phyloP scores from a whole-genome alignment of 2,888 invertebrate genomes.

The Apoderus coryli region DNA sequence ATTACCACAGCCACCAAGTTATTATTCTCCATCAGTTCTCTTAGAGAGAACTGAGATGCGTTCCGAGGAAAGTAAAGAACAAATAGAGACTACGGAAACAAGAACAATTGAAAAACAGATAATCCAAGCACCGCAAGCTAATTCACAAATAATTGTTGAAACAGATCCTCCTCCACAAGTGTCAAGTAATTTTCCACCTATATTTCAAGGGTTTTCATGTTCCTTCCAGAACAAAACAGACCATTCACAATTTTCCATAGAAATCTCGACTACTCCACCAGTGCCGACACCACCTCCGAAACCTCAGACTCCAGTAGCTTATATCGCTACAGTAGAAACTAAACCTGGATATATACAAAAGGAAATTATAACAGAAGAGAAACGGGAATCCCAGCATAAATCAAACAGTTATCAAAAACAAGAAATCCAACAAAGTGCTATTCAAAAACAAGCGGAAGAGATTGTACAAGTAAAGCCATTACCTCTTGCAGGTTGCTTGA shows the following conservation, averaged over 20 bases:
- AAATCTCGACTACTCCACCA: conserved; percentile 24
- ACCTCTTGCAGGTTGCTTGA: conserved; percentile 29
- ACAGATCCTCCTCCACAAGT: conserved; percentile 13
- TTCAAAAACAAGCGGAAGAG: conserved; percentile 23
- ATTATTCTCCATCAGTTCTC: conserved; percentile 18
- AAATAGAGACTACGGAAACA: conserved; percentile 15
- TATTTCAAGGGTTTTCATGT: conserved; percentile 26
- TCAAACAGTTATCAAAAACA: conserved; percentile 15
- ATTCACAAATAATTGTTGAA: conserved; percentile 11
- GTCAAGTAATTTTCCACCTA: conserved; percentile 18
- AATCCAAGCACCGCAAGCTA: conserved; percentile 13
- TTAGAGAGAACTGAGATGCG: conserved; percentile 16
- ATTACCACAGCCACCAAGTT: conserved; percentile 20
- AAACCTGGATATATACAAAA: conserved; percentile 17
- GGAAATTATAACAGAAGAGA: conserved; percentile 23
- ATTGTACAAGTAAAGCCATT: conserved; percentile 24
- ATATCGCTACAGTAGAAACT: conserved; percentile 18
- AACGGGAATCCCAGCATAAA: conserved; percentile 14
- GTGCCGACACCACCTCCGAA: conserved; percentile 19
- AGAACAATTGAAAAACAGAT: conserved; percentile 19
- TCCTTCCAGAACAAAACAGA: conserved; percentile 26
- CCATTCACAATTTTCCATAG: conserved; percentile 24
- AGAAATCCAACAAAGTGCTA: conserved; percentile 10
- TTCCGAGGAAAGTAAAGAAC: conserved; percentile 15
- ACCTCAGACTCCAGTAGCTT: conserved; percentile 16